A percentile compares a stretch with the other conserved stretches of the same genome.
These are phyloP conservation scores for Lathamus discolor DNA, from an alignment of 2,113 vertebrate species.

Conservation along the genomic window DNA sequence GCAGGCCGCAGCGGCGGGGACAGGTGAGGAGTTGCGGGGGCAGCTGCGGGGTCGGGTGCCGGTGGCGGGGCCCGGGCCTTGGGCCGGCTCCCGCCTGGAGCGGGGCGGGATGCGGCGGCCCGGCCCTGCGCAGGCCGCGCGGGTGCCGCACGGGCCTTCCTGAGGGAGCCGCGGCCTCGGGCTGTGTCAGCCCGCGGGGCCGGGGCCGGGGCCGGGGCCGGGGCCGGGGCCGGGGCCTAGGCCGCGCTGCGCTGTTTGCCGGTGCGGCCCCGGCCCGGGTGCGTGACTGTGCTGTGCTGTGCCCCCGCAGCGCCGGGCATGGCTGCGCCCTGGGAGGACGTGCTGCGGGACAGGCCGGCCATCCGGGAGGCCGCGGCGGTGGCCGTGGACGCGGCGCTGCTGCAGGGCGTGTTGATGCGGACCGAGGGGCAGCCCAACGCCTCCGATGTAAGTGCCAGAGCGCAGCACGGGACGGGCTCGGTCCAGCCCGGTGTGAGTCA, in stretches of 20 bases:
- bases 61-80: too few species aligned
- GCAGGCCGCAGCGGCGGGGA: neutral
- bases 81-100: too few species aligned
- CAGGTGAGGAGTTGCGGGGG: neutral
- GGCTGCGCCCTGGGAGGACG: conserved; percentile 68
- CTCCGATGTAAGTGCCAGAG: conserved; percentile 78
- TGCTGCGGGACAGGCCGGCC: conserved; percentile 72
- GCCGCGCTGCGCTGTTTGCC: neutral
- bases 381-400: conserved; percentile 85
- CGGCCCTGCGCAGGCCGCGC: neutral
- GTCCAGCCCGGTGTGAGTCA: neutral
- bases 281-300: neutral
- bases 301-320: conserved; percentile 52
- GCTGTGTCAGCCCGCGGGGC: neutral
- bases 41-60: too few species aligned
- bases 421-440: conserved; percentile 79
- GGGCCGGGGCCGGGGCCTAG: too few species aligned
- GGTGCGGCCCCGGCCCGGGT: rapidly evolving
- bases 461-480: neutral
- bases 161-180: neutral
- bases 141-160: neutral
- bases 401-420: conserved; percentile 86
- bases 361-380: conserved; percentile 71
- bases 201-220: too few species aligned
- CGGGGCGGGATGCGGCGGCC: too few species aligned